Evolutionary conservation across 2,888 invertebrate genomes (phyloP).

Genomic region (Drosophila mercatorum): DNA sequence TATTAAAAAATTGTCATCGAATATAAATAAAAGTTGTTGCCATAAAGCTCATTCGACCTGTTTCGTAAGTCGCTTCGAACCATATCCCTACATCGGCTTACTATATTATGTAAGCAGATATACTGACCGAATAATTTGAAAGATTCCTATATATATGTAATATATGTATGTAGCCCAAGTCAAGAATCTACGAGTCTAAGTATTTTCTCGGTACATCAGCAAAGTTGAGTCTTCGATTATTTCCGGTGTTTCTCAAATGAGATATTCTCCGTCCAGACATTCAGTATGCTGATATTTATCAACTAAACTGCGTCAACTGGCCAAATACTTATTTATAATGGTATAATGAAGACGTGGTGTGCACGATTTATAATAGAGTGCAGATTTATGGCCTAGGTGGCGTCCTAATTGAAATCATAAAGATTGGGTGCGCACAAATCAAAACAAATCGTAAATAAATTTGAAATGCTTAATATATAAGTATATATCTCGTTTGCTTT

Average conservation of each 20-base stretch:
- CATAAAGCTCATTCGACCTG: neutral
- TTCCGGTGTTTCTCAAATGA: neutral
- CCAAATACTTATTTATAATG: slow-evolving; percentile 47
- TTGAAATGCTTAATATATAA: slow-evolving; percentile 10
- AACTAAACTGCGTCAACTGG: neutral
- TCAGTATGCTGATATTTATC: neutral
- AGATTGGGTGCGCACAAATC: slow-evolving; percentile 62
- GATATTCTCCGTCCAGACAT: neutral
- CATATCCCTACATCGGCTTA: neutral
- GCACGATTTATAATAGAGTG: slow-evolving; percentile 17
- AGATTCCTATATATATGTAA: too few relatives aligned
- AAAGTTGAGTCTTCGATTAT: neutral
- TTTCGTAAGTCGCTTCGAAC: neutral
- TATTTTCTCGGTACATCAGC: neutral
- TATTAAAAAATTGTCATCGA: neutral
- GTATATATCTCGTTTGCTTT: neutral
- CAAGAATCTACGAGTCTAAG: neutral
- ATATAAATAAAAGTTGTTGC: neutral
- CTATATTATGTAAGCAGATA: neutral
- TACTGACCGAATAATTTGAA: too few relatives aligned
- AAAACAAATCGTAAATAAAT: slow-evolving; percentile 77
- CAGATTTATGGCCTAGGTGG: slow-evolving; percentile 51
- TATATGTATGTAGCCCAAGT: neutral
- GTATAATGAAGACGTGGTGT: slow-evolving; percentile 23
- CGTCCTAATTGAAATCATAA: slow-evolving; percentile 60